Evolutionary conservation across 2,113 vertebrate genomes (phyloP).

Genomic region (Acinonyx jubatus): DNA sequence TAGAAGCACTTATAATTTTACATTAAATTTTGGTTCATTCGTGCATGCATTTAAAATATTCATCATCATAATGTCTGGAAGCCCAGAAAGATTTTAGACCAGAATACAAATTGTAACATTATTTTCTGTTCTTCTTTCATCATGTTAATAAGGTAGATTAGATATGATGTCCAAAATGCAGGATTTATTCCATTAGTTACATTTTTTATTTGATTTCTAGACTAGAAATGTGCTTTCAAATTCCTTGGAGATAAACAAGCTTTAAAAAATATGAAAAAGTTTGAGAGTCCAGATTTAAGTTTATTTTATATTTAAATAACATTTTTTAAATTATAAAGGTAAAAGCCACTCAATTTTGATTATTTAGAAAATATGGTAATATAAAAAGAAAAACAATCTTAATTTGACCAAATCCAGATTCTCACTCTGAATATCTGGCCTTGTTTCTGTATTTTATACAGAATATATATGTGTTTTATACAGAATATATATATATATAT

Average conservation of each 20-base stretch:
- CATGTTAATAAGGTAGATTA: constrained; percentile 42
- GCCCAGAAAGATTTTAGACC: constrained; percentile 47
- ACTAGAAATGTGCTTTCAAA: constrained; percentile 21
- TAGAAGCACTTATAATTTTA: constrained; percentile 62
- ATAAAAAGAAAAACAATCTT: neutral
- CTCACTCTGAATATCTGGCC: neutral
- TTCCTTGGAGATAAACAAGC: neutral
- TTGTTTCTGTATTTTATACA: neutral
- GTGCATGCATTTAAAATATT: constrained; percentile 61
- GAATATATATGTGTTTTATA: neutral
- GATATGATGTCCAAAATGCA: constrained; percentile 23
- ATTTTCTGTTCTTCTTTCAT: constrained; percentile 22
- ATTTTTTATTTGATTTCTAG: constrained; percentile 42
- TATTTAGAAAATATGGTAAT: constrained; percentile 16
- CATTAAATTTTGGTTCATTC: constrained; percentile 58
- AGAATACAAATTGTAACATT: constrained; percentile 64
- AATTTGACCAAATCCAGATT: neutral
- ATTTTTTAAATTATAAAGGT: neutral
- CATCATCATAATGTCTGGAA: constrained; percentile 58
- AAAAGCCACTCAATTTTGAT: neutral
- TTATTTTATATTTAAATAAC: constrained; percentile 36
- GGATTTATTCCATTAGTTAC: neutral
- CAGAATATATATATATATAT: neutral
- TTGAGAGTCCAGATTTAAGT: neutral
- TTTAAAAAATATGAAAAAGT: constrained; percentile 33